Percentiles rank a stretch among this genome's conserved stretches.
Evolutionary conservation across 2,888 invertebrate genomes (phyloP).

Genomic region (Standfussiana lucernea): DNA sequence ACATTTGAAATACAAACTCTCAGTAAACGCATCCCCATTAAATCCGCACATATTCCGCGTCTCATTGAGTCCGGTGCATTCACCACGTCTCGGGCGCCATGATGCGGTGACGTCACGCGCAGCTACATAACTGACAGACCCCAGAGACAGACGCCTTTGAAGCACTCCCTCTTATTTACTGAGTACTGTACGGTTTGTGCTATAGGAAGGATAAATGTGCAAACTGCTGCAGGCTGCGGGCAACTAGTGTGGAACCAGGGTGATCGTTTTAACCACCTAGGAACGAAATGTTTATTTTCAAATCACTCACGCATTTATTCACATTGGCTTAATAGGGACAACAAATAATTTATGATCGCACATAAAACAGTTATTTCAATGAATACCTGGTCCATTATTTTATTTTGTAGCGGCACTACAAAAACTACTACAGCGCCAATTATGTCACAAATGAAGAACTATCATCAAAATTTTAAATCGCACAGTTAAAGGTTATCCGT

Average conservation of each 20-base stretch:
- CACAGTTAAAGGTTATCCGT: no score
- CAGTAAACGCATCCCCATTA: constrained; percentile 2
- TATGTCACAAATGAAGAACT: no score
- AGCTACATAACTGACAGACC: constrained; percentile 39
- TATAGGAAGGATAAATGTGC: neutral
- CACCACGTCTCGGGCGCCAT: constrained; percentile 30
- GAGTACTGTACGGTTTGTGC: constrained; percentile 8
- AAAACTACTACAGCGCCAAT: no score
- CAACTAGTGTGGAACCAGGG: no score
- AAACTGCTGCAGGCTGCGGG: neutral
- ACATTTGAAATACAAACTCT: neutral
- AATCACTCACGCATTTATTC: neutral
- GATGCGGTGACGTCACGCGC: constrained; percentile 45
- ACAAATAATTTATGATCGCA: neutral
- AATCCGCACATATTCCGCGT: neutral
- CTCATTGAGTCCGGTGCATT: constrained; percentile 42
- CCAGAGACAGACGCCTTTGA: constrained; percentile 54
- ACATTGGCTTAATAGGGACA: no score
- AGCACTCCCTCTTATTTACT: constrained; percentile 46
- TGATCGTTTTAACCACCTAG: neutral
- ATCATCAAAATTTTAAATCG: no score
- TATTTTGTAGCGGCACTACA: no score
- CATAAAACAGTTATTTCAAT: neutral
- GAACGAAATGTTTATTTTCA: neutral
- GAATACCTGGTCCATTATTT: neutral